A percentile compares a stretch with the other conserved stretches of the same genome.
Evolutionary conservation across 2,888 invertebrate genomes (phyloP).

Genomic region (Minunthozetes semirufus): DNA sequence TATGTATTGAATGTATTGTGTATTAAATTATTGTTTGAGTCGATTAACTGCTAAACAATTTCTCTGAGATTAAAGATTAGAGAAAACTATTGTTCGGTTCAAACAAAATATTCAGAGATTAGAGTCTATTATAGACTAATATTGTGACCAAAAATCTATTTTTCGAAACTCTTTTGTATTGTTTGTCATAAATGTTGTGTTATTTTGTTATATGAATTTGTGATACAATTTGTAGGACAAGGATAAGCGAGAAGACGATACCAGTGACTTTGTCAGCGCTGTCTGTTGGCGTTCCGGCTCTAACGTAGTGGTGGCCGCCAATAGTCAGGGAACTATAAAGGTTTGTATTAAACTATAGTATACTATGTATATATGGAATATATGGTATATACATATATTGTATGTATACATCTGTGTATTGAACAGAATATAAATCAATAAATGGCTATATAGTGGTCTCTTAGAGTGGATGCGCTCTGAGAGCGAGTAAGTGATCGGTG

Average conservation of each 20-base stretch:
- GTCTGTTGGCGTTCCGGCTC: conserved; percentile 81
- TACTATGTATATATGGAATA: too few relatives aligned
- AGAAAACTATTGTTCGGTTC: background rate
- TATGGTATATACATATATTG: too few relatives aligned
- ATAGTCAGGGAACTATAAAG: conserved; percentile 88
- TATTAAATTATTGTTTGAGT: background rate
- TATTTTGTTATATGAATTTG: background rate
- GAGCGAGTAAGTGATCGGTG: too few relatives aligned
- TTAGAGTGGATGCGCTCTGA: too few relatives aligned
- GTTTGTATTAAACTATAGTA: too few relatives aligned
- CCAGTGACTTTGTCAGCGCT: conserved; percentile 87
- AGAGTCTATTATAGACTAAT: background rate
- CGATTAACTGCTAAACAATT: background rate
- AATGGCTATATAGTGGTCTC: conserved; percentile 19
- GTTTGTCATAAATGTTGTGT: background rate
- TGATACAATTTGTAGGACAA: conserved; percentile 23
- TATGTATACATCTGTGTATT: background rate
- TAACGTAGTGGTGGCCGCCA: conserved; percentile 80
- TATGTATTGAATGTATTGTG: conserved; percentile 22
- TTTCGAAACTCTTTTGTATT: too few relatives aligned
- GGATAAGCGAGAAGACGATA: conserved; percentile 54
- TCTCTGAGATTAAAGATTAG: background rate
- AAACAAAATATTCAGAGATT: background rate
- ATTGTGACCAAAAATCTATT: background rate
- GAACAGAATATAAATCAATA: conserved; percentile 15